Conservation (phyloP, 2,113 vertebrate species). For the Salvelinus sp. region DNA sequence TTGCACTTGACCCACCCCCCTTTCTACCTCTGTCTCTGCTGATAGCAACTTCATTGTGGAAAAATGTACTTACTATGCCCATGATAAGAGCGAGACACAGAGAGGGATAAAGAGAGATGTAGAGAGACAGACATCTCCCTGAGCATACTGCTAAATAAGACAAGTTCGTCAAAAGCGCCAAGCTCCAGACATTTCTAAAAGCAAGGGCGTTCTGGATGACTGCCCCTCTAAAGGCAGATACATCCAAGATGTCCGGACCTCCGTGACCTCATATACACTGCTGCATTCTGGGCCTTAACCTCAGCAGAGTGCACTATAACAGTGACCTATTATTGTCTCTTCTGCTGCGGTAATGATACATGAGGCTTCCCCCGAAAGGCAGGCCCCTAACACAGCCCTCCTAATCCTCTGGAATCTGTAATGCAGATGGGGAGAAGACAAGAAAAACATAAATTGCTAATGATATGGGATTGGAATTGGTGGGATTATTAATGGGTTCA, state of each 20-base stretch:
- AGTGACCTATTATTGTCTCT: conserved; percentile 41
- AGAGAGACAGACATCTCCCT: background rate
- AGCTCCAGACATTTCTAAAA: conserved; percentile 31
- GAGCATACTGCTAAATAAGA: conserved; percentile 17
- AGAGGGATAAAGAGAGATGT: background rate
- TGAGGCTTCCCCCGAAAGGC: conserved; percentile 22
- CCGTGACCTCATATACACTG: conserved; percentile 49
- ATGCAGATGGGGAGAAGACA: background rate
- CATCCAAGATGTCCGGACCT: conserved; percentile 55
- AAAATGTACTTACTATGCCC: background rate
- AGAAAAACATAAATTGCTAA: conserved; percentile 25
- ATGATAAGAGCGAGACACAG: background rate
- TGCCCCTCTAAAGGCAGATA: conserved; percentile 47
- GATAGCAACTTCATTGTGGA: background rate
- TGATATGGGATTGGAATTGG: conserved; percentile 12
- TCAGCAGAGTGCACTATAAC: conserved; percentile 39
- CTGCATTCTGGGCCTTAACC: conserved; percentile 62
- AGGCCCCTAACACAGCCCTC: background rate
- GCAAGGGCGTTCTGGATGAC: conserved; percentile 60
- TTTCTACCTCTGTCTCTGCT: too few species aligned
- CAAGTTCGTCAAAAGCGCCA: conserved; percentile 9
- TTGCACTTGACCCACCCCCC: too few species aligned
- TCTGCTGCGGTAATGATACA: conserved; percentile 48
- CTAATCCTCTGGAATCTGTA: background rate
- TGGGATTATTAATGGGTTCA: background rate